Percentiles rank a stretch among this genome's conserved stretches.
Evolutionary conservation across 1,140 invertebrate genomes (phyloP).

Genomic region (Augochlora pura): DNA sequence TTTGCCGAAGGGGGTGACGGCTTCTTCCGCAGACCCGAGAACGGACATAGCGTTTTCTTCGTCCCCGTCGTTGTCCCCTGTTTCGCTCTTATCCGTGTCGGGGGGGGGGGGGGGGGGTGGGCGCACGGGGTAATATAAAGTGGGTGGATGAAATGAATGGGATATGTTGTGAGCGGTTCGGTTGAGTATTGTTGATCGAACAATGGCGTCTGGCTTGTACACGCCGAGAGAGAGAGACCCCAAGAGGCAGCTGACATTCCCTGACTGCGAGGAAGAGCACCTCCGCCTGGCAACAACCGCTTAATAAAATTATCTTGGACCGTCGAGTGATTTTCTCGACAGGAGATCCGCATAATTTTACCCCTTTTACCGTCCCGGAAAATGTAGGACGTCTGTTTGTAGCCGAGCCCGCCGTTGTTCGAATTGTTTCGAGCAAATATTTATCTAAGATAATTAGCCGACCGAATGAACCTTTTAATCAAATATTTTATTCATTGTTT

Average conservation of each 20-base stretch:
- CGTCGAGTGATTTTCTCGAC: neutral
- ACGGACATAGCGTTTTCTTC: constrained; percentile 56
- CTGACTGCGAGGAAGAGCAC: constrained; percentile 71
- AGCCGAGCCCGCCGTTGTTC: too few relatives aligned
- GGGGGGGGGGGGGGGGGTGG: too few relatives aligned
- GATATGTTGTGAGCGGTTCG: constrained; percentile 76
- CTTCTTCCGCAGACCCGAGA: constrained; percentile 60
- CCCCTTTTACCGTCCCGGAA: too few relatives aligned
- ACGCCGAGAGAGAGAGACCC: constrained; percentile 62
- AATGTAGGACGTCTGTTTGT: too few relatives aligned
- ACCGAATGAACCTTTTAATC: too few relatives aligned
- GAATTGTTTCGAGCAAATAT: too few relatives aligned
- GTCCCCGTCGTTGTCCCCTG: constrained; percentile 54
- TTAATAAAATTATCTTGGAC: constrained; percentile 59
- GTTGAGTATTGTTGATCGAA: constrained; percentile 76
- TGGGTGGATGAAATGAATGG: constrained; percentile 75
- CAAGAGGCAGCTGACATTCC: constrained; percentile 76
- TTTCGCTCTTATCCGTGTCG: constrained; percentile 35
- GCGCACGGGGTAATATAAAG: constrained; percentile 68
- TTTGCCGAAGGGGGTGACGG: constrained; percentile 55
- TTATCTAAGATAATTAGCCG: too few relatives aligned
- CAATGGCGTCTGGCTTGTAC: constrained; percentile 75
- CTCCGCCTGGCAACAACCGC: constrained; percentile 68
- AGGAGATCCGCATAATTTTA: neutral
- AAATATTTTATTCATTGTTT: too few relatives aligned